Conservation (phyloP, 1,140 invertebrate species). For the Chionoecetes opilio region DNA sequence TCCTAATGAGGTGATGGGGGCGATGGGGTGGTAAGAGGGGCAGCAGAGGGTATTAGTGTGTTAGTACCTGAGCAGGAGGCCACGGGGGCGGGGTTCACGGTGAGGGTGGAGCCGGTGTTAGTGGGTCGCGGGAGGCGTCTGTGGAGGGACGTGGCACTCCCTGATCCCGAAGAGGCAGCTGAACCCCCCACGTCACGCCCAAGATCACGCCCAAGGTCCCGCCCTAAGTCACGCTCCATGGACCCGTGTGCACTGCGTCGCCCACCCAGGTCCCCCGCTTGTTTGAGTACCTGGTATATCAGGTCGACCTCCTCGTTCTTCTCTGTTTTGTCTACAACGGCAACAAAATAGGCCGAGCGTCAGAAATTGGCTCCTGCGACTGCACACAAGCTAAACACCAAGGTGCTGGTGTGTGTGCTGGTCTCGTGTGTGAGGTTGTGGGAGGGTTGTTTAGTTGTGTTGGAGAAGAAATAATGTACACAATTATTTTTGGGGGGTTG, state of each 20-base stretch:
- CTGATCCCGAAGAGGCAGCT: conserved; percentile 81
- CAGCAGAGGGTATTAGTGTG: conserved; percentile 61
- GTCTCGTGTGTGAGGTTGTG: background rate
- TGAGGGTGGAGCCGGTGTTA: conserved; percentile 81
- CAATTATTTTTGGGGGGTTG: no score
- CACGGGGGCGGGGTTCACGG: conserved; percentile 82
- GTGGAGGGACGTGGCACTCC: conserved; percentile 81
- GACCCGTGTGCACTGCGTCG: conserved; percentile 83
- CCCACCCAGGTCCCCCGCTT: conserved; percentile 91
- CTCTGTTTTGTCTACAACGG: conserved; percentile 76
- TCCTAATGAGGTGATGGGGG: background rate
- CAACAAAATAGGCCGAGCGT: conserved; percentile 50
- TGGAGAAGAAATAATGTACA: no score
- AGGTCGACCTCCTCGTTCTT: conserved; percentile 89
- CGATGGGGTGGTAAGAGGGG: background rate
- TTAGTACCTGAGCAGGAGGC: conserved; percentile 84
- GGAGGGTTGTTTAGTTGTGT: no score
- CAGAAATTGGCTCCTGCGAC: background rate
- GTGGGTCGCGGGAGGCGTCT: conserved; percentile 81
- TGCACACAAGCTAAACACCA: background rate
- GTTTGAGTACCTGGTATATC: conserved; percentile 96
- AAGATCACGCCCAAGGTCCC: conserved; percentile 74
- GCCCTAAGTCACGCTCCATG: conserved; percentile 77
- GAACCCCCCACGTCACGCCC: conserved; percentile 77
- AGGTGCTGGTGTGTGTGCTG: background rate